A percentile compares a stretch with the other conserved stretches of the same genome.
These are phyloP conservation scores for Hydrotaea cyrtoneurina DNA, from an alignment of 2,888 invertebrate genomes.

Conservation along the genomic window DNA sequence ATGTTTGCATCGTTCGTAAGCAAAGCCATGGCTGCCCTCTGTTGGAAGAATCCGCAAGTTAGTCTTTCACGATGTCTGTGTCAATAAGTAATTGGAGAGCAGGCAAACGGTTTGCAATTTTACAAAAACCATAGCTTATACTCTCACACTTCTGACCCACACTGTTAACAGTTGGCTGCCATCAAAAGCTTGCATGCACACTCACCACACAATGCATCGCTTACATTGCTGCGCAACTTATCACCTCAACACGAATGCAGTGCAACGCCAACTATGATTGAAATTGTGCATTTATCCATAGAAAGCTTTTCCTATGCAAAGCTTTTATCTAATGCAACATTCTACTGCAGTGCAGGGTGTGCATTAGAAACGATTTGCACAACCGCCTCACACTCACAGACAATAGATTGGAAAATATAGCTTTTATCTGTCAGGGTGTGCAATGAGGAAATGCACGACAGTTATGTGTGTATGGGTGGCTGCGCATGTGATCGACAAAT, in stretches of 20 bases:
- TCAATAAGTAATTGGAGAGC: too few species aligned
- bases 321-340: slow-evolving; percentile 58
- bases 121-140: too few species aligned
- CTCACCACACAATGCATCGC: too few species aligned
- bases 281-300: slow-evolving; percentile 31
- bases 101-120: too few species aligned
- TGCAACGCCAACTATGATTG: slow-evolving; percentile 26
- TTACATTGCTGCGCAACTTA: too few species aligned
- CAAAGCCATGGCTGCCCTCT: too few species aligned
- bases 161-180: too few species aligned
- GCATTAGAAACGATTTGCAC: slow-evolving; percentile 32
- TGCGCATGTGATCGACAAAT: neutral
- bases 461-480: neutral
- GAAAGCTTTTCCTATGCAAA: slow-evolving; percentile 43
- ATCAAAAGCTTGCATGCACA: too few species aligned
- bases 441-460: slow-evolving; percentile 41
- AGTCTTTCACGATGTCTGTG: too few species aligned
- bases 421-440: neutral
- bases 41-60: too few species aligned
- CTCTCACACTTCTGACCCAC: too few species aligned
- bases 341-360: neutral
- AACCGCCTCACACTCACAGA: neutral
- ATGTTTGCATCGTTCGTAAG: too few species aligned
- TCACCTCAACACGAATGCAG: neutral
- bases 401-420: neutral